Evolutionary conservation across 2,797 vertebrate species (phyloP).

Genomic region (Enteromius radiatus): DNA sequence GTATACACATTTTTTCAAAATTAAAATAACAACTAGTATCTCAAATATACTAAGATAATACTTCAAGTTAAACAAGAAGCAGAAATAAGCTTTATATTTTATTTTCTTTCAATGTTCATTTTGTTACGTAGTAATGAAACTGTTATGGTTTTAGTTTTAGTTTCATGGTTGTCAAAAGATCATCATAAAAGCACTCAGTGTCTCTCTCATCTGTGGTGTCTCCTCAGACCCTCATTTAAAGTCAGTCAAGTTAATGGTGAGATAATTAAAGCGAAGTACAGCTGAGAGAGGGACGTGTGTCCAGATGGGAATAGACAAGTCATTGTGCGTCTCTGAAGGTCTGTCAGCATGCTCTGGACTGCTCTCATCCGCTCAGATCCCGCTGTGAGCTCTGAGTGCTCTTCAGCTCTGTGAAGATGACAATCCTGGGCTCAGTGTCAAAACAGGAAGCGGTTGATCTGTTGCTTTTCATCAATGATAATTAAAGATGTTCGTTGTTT

Average conservation of each 20-base stretch:
- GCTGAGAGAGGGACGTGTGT: background rate
- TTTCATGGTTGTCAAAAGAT: background rate
- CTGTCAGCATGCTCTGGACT: conserved; percentile 6
- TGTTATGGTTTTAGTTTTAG: background rate
- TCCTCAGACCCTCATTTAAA: background rate
- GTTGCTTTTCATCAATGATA: background rate
- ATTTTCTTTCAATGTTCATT: background rate
- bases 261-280: background rate
- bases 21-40: background rate
- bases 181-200: background rate
- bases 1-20: no score
- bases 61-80: background rate
- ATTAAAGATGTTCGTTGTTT: background rate
- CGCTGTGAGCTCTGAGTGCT: background rate
- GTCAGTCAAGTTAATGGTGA: background rate
- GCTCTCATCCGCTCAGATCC: background rate
- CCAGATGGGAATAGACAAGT: background rate
- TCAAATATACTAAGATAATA: background rate
- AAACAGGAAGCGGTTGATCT: background rate
- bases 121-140: background rate
- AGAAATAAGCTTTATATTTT: no score
- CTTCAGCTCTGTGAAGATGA: background rate
- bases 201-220: background rate
- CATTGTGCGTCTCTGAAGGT: conserved; percentile 2
- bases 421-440: background rate